These are phyloP conservation scores for Oligia latruncula DNA, from an alignment of 2,888 invertebrate genomes.

Conservation along the genomic window DNA sequence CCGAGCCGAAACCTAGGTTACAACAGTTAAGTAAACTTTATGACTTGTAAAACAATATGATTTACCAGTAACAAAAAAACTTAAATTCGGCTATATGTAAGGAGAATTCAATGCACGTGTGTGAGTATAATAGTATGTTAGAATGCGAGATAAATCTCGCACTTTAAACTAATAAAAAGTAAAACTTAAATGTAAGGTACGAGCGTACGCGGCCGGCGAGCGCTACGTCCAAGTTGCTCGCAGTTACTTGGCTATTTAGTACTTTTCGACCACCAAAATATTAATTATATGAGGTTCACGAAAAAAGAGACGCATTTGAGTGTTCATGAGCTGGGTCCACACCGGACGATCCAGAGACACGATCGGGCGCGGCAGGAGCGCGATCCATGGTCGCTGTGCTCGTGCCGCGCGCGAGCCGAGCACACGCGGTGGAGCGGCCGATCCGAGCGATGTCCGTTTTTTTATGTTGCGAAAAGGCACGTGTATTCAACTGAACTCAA, in stretches of 20 bases:
- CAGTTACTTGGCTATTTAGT: not conserved
- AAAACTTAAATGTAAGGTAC: no score
- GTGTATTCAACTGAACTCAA: no score
- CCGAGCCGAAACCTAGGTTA: conserved; percentile 91
- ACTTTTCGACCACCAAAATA: not conserved
- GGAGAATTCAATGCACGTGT: not conserved
- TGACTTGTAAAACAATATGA: not conserved
- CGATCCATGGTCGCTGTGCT: no score
- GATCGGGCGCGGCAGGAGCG: no score
- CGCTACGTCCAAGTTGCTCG: not conserved
- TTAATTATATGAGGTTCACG: not conserved
- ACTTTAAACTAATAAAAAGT: no score
- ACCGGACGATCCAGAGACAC: no score
- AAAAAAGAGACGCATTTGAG: no score
- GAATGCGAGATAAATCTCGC: not conserved
- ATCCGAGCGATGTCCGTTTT: no score
- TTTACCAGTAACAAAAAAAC: not conserved
- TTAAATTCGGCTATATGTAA: not conserved
- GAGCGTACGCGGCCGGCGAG: not conserved
- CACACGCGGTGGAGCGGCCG: no score
- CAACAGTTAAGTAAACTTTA: not conserved
- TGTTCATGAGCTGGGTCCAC: no score
- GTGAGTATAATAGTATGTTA: not conserved
- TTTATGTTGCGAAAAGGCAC: no score
- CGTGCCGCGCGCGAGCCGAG: no score